Conservation (phyloP, 2,888 invertebrate species). For the Spilarctia lutea region DNA sequence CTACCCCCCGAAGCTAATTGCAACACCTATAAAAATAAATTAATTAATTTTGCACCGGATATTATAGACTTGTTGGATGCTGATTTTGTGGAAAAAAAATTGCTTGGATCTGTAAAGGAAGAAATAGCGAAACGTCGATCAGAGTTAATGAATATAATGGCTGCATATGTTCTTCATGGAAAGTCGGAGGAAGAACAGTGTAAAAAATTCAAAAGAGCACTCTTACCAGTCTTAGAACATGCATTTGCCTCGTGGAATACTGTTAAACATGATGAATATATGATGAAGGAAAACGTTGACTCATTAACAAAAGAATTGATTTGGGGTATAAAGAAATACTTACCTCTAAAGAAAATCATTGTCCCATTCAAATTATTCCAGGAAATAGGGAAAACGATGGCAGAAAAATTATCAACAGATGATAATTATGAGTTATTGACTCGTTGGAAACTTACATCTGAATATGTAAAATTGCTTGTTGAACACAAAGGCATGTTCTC, state of each 20-base stretch:
- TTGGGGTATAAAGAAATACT: constrained; percentile 20
- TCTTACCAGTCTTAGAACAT: constrained; percentile 52
- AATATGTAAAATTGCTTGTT: constrained; percentile 46
- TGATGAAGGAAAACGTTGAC: constrained; percentile 30
- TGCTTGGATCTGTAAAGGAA: constrained; percentile 46
- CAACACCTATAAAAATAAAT: constrained; percentile 34
- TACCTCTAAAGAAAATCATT: constrained; percentile 49
- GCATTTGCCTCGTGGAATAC: constrained; percentile 49
- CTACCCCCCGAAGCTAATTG: constrained; percentile 51
- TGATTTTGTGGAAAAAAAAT: constrained; percentile 53
- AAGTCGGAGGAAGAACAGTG: constrained; percentile 54
- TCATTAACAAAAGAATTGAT: constrained; percentile 24
- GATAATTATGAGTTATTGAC: constrained; percentile 54
- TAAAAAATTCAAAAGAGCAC: constrained; percentile 46
- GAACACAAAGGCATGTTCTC: constrained; percentile 32
- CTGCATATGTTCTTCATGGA: constrained; percentile 53
- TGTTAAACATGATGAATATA: constrained; percentile 27
- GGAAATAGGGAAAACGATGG: constrained; percentile 51
- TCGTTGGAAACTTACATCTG: constrained; percentile 51
- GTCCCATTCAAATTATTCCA: constrained; percentile 55
- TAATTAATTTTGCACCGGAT: constrained; percentile 42
- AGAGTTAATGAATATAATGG: constrained; percentile 30
- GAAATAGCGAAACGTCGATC: constrained; percentile 35
- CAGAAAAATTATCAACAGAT: constrained; percentile 37
- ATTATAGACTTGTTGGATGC: constrained; percentile 57